A percentile compares a stretch with the other conserved stretches of the same genome.
These are phyloP conservation scores for Lagria hirta DNA, from an alignment of 2,888 invertebrate genomes.

Conservation along the genomic window DNA sequence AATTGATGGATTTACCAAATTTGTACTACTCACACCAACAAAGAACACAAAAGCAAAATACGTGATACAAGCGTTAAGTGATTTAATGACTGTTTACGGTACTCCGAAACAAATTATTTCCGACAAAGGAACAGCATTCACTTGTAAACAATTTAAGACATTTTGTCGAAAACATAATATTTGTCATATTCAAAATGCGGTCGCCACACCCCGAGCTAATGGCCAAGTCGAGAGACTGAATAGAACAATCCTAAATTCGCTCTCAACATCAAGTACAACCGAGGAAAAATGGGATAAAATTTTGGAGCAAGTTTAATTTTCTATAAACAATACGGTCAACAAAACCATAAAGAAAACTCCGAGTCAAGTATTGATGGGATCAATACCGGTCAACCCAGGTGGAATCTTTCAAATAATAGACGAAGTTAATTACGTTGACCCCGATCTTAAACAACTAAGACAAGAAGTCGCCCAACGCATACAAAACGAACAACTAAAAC, in stretches of 20 bases:
- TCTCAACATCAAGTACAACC: no score
- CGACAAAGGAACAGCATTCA: conserved; percentile 29
- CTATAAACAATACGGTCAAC: no score
- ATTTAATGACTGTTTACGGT: conserved; percentile 28
- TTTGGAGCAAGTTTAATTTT: no score
- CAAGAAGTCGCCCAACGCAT: no score
- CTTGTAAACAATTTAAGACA: conserved; percentile 1
- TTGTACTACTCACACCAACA: conserved; percentile 21
- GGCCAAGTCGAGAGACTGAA: conserved; percentile 22
- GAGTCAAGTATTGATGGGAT: no score
- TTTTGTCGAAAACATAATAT: conserved; percentile 21
- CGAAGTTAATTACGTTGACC: no score
- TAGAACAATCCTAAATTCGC: conserved; percentile 12
- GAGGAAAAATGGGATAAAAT: no score
- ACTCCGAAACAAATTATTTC: conserved; percentile 29
- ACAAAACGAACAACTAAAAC: no score
- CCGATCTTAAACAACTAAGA: no score
- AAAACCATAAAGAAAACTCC: no score
- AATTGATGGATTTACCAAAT: conserved; percentile 26
- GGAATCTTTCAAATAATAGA: no score
- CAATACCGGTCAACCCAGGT: no score
- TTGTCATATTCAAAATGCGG: conserved; percentile 21
- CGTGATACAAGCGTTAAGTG: conserved; percentile 19
- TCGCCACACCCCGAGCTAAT: conserved; percentile 17
- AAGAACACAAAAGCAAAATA: conserved; percentile 20